phyloP scores from a whole-genome alignment of 2,113 vertebrate species.

The Danionella cerebrum region DNA sequence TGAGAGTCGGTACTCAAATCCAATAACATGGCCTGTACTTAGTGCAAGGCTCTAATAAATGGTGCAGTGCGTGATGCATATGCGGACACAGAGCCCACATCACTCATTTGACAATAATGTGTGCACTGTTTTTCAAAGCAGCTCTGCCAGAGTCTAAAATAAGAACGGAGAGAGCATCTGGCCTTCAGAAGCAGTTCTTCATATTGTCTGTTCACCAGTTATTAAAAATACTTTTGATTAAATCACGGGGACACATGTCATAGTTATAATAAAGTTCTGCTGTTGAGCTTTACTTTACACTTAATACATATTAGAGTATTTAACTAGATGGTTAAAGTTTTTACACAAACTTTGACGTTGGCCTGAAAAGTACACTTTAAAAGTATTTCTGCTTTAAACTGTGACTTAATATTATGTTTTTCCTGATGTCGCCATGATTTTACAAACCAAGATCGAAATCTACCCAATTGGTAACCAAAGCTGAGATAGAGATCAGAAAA shows the following conservation, averaged over 20 bases:
- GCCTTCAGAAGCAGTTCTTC: neutral
- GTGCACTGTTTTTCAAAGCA: conserved; percentile 33
- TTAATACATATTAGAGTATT: too few relatives aligned
- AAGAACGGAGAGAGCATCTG: conserved; percentile 18
- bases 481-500: too few relatives aligned
- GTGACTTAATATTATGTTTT: too few relatives aligned
- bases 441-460: too few relatives aligned
- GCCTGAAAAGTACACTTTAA: too few relatives aligned
- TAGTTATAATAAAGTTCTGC: neutral
- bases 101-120: conserved; percentile 74
- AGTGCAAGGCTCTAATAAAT: conserved; percentile 98
- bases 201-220: neutral
- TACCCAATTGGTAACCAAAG: too few relatives aligned
- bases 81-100: conserved; percentile 78
- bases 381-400: too few relatives aligned
- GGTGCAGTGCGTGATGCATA: conserved; percentile 91
- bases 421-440: too few relatives aligned
- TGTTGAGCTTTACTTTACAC: neutral
- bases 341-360: too few relatives aligned
- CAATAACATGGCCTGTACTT: conserved; percentile 99
- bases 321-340: too few relatives aligned
- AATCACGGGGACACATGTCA: neutral
- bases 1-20: conserved; percentile 99
- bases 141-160: conserved; percentile 9
- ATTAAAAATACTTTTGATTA: conserved; percentile 14